Conservation (phyloP, 2,888 invertebrate genomes). For the Nasonia oneida region DNA sequence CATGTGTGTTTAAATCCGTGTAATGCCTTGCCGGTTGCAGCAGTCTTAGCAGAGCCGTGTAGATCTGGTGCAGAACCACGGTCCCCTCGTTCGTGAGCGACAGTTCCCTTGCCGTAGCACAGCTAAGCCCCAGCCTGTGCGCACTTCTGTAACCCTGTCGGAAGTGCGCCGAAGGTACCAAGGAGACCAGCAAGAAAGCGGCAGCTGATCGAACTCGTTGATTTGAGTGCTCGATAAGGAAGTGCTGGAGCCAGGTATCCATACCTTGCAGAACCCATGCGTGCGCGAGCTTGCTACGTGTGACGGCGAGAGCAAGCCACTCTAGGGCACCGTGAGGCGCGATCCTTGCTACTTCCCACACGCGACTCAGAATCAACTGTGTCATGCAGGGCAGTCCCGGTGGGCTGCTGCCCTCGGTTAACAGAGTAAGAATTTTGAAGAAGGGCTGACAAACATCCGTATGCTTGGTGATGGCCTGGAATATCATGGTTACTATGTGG, state of each 20-base stretch:
- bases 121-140: slow-evolving; percentile 81
- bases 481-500: slow-evolving; percentile 93
- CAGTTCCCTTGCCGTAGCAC: slow-evolving; percentile 79
- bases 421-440: slow-evolving; percentile 92
- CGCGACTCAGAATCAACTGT: slow-evolving; percentile 90
- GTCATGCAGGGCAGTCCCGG: slow-evolving; percentile 95
- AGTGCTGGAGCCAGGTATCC: slow-evolving; percentile 94
- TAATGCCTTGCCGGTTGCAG: slow-evolving; percentile 92
- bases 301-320: slow-evolving; percentile 89
- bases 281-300: slow-evolving; percentile 94
- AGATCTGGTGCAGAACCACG: slow-evolving; percentile 84
- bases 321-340: slow-evolving; percentile 95
- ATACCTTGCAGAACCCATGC: slow-evolving; percentile 95
- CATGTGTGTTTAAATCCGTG: slow-evolving; percentile 91
- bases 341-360: slow-evolving; percentile 94
- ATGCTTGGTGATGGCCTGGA: slow-evolving; percentile 94
- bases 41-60: slow-evolving; percentile 87
- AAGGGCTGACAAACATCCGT: slow-evolving; percentile 95
- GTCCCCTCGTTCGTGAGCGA: slow-evolving; percentile 81
- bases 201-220: slow-evolving; percentile 94
- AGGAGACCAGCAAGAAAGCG: slow-evolving; percentile 91
- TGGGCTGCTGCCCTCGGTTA: slow-evolving; percentile 91
- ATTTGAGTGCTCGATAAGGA: slow-evolving; percentile 91
- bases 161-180: slow-evolving; percentile 95
- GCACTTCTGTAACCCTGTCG: slow-evolving; percentile 89